Base-by-base conservation (phyloP, 23 tunicate genomes). In the Halocynthia aurantium region DNA sequence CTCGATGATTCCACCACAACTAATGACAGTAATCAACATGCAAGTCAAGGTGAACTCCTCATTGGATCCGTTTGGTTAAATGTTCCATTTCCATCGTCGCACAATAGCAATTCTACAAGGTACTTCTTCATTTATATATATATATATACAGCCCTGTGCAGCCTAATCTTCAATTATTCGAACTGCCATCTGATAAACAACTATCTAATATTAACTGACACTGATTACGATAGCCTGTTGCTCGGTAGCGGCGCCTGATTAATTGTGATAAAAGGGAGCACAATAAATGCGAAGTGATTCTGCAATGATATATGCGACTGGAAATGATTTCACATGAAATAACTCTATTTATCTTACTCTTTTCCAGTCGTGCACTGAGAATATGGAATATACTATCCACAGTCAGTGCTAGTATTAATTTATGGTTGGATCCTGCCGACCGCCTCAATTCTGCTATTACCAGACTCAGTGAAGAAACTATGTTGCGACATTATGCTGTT, bases 361-460 rank as follows among this genome's bases (percentile, higher is more conserved):
- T 65, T 78, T 78, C 21, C 70, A 89, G 84, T 18, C 77, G 84
- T 10, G 31, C 77, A 5, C 57, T 69, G 13, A 70, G 96, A 10
- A 55, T 84, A 15, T 92, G 98, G 98, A 92, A 92, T 75, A 57
- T 83, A 6, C 83, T 92, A 6, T 81, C 98, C 8, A 55, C 86
- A 6, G 44, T 86, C 8, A 90, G 80, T 49, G 88, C 89, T 8
- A 73, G 77, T 31, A 77, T 78, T 57, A 80, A 73, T 52, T 90
- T 87, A 11, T 92, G 98, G 98, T 64, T 92, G 62, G 80, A 58
- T 68, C 88, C 98, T 6, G 82, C 73, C 31, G 98, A 92, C 69
- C 82, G 80, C 19, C 56, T 92, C 52, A 13, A 55, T 20, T 70
- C 78, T 53, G 69, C 91, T 0, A 52, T 80, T 0, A 57, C 69